Percentiles rank a stretch among this genome's conserved stretches.
These are phyloP conservation scores for Anomalospiza imberbis DNA, from an alignment of 2,797 vertebrate genomes.

Conservation along the genomic window DNA sequence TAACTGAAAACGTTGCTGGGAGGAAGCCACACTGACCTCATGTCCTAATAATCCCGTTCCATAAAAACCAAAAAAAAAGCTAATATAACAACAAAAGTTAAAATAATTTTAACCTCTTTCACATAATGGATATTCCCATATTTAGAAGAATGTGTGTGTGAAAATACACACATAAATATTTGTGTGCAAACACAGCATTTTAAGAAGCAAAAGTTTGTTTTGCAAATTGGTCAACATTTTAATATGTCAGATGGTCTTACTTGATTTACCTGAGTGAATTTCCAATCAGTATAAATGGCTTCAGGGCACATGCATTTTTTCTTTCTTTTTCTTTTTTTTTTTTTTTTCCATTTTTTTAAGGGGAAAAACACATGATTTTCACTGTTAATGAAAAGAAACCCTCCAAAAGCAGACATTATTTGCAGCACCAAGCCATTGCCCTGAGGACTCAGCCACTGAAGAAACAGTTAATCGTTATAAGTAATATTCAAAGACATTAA, in stretches of 20 bases:
- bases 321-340: not conserved
- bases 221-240: not conserved
- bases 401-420: not conserved
- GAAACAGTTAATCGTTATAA: not conserved
- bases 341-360: not conserved
- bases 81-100: not conserved
- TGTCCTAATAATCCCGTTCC: not conserved
- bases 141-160: not conserved
- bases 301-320: not conserved
- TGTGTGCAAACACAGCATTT: not conserved
- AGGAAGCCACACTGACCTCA: not conserved
- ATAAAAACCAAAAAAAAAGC: not conserved
- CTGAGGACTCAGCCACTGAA: not conserved
- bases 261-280: not conserved
- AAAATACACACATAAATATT: not conserved
- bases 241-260: not conserved
- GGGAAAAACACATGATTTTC: not conserved
- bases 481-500: not conserved
- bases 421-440: not conserved
- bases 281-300: not conserved
- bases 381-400: not conserved
- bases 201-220: not conserved
- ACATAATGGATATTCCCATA: not conserved
- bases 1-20: not conserved
- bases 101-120: not conserved